Evolutionary conservation across 1,140 invertebrate species (phyloP).

Genomic region (Scylla paramamosain): DNA sequence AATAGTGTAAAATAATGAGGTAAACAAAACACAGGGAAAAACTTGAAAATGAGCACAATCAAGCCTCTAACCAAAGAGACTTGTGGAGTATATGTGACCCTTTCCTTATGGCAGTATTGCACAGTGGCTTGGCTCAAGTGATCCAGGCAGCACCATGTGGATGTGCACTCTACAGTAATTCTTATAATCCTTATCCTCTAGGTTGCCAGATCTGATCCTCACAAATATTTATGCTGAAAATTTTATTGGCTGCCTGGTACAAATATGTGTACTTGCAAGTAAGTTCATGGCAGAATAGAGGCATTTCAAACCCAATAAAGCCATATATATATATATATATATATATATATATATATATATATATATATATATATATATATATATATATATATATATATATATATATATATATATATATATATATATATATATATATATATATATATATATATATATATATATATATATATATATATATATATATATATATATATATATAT

Average conservation of each 20-base stretch:
- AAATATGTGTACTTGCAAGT: background rate
- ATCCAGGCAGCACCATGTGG: constrained; percentile 2
- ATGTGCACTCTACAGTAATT: background rate
- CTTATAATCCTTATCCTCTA: background rate
- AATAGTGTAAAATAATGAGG: constrained; percentile 29
- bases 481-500: constrained; percentile 26
- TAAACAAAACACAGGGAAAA: constrained; percentile 29
- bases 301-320: background rate
- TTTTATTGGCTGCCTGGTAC: background rate
- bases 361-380: constrained; percentile 46
- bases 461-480: constrained; percentile 1
- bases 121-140: background rate
- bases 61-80: background rate
- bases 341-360: constrained; percentile 9
- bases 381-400: constrained; percentile 57
- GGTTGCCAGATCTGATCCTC: background rate
- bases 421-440: constrained; percentile 32
- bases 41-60: background rate
- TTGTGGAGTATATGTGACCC: background rate
- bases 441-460: constrained; percentile 30
- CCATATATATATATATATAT: background rate
- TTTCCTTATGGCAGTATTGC: background rate
- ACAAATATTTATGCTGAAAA: background rate
- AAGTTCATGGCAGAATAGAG: background rate
- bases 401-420: constrained; percentile 43